Evolutionary conservation across 1,140 invertebrate species (phyloP).

Genomic region (Musca vetustissima): DNA sequence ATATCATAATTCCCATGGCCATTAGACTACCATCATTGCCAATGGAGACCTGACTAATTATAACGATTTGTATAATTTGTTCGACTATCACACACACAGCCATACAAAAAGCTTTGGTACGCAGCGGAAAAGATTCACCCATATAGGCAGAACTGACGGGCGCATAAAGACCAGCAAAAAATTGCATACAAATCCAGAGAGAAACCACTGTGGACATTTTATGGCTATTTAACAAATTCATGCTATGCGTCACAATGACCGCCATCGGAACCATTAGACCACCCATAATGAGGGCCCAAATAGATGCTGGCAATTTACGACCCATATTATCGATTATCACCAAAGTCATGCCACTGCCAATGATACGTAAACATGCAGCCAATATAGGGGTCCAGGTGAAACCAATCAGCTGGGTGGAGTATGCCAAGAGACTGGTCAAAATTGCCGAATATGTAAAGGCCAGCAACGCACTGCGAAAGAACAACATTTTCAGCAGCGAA

Average conservation of each 20-base stretch:
- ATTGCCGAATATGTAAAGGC: slow-evolving; percentile 36
- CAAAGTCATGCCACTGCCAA: slow-evolving; percentile 35
- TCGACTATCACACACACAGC: slow-evolving; percentile 41
- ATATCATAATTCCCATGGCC: slow-evolving; percentile 38
- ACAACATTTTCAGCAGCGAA: slow-evolving; percentile 40
- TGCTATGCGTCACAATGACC: slow-evolving; percentile 33
- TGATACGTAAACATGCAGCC: slow-evolving; percentile 32
- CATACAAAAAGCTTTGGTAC: slow-evolving; percentile 36
- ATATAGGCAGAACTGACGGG: slow-evolving; percentile 36
- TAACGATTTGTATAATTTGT: slow-evolving; percentile 43
- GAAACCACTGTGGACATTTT: slow-evolving; percentile 35
- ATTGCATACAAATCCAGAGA: slow-evolving; percentile 39
- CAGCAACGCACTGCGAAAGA: slow-evolving; percentile 39
- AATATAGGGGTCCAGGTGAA: slow-evolving; percentile 35
- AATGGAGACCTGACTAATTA: slow-evolving; percentile 27
- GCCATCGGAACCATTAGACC: slow-evolving; percentile 38
- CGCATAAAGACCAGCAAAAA: slow-evolving; percentile 42
- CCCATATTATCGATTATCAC: slow-evolving; percentile 35
- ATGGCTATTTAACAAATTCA: slow-evolving; percentile 9
- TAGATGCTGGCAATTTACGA: slow-evolving; percentile 33
- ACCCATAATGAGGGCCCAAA: slow-evolving; percentile 36
- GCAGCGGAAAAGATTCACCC: slow-evolving; percentile 42
- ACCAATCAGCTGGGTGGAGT: background rate
- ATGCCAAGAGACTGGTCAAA: background rate
- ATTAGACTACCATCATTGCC: slow-evolving; percentile 27